Base-by-base conservation (phyloP, 2,888 invertebrate species). In the Theretra japonica region DNA sequence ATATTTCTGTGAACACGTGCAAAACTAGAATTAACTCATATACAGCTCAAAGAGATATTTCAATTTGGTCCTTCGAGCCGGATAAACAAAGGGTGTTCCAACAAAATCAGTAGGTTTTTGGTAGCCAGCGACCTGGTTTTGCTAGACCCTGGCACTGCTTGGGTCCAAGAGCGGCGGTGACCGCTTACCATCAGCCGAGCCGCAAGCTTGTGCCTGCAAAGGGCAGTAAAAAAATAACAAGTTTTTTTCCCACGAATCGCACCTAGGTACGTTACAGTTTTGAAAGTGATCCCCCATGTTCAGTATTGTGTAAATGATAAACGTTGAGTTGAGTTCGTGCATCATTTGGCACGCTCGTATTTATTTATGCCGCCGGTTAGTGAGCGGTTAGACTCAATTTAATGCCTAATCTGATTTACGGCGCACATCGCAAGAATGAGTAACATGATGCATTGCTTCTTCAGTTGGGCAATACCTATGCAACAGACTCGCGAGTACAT, bases 381-480 rank as follows among this genome's bases (percentile, higher is more conserved):
- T 85, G 89, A 88, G 79, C 84, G 86, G 85, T 86, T 86, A 84
- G 84, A 86, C 84, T 85, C 89, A 88, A 88, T 91, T 90, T 88
- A 87, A 86, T 85, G 79, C 80, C 78, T 84, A 89, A 91, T 91
- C 91, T 88, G 92, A 93, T 91, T 90, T 90, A 89, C 86, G 69
- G 77, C 57, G 82, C 82, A 82, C 70, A 70, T 57, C 53, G 53
- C 68, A 56, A 70, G 74, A 75, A 75, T 78, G 75, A 77, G 76
- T 75, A 72, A 77, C 74, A 75, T 76, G 74, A 78, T 77, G 70
- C 73, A 75, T 77, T 73, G 78, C 75, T 74, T 76, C 69, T 69
- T 60, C 59, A 60, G 60, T 72, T 72, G 30, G 23, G 72, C 53
- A 72, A 72, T 72, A 60, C 25, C 33, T 41, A 41, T 48, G 65